Evolutionary conservation across 1,140 invertebrate species (phyloP).

Genomic region (Laupala kohalensis): DNA sequence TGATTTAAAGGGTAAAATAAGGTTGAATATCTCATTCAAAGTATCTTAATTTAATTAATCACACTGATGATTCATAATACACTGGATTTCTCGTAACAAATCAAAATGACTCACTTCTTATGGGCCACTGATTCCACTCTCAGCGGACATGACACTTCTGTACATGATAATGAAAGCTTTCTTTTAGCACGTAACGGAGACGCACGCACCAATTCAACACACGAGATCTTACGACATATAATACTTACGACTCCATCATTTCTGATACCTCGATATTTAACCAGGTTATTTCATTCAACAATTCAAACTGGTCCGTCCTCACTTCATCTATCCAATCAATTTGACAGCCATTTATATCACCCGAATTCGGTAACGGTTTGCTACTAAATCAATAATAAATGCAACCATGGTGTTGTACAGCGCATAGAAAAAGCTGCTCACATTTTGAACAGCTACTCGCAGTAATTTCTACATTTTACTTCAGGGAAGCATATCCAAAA

Average conservation of each 20-base stretch:
- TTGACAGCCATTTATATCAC: background rate
- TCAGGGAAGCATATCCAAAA: background rate
- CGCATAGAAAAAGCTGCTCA: background rate
- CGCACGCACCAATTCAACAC: background rate
- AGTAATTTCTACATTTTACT: background rate
- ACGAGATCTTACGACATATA: background rate
- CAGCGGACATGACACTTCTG: background rate
- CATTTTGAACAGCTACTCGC: background rate
- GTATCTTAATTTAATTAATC: background rate
- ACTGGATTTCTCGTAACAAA: background rate
- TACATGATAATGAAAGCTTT: background rate
- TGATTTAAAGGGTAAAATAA: background rate
- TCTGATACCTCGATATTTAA: background rate
- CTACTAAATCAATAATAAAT: background rate
- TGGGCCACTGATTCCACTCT: background rate
- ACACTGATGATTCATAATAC: background rate
- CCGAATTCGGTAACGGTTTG: background rate
- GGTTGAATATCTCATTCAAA: background rate
- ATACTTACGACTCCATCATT: background rate
- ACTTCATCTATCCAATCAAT: background rate
- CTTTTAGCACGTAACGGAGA: background rate
- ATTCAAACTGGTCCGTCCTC: background rate
- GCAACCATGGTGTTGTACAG: background rate
- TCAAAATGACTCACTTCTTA: background rate
- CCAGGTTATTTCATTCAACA: background rate